A percentile compares a stretch with the other conserved stretches of the same genome.
Conservation (phyloP, 92 coral and sea anemone genomes). For the Porites evermanni region DNA sequence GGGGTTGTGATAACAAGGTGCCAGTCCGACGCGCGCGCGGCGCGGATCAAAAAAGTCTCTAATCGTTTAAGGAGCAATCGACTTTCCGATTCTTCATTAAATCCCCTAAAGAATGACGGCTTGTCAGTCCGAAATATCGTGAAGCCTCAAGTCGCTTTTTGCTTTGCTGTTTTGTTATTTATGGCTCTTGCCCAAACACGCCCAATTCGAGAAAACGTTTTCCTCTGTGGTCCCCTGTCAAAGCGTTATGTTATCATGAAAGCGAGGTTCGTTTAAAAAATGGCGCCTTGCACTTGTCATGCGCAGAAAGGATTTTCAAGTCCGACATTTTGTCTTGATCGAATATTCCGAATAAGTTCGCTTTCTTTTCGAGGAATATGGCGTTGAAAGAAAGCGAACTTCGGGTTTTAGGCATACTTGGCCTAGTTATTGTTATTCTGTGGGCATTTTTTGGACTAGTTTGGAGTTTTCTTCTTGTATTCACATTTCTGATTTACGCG, state of each 20-base stretch:
- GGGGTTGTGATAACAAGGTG: too few relatives aligned
- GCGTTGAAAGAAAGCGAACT: conserved; percentile 39
- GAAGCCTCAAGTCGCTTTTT: too few relatives aligned
- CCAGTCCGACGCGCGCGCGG: too few relatives aligned
- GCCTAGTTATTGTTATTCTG: conserved; percentile 21
- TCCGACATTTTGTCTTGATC: background rate
- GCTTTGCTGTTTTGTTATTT: too few relatives aligned
- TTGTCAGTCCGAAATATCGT: too few relatives aligned
- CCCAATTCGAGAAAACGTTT: background rate
- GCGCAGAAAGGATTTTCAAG: conserved; percentile 41
- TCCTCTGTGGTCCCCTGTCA: background rate
- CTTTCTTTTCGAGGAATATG: conserved; percentile 11
- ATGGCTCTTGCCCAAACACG: too few relatives aligned
- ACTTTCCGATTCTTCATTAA: too few relatives aligned
- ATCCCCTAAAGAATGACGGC: too few relatives aligned
- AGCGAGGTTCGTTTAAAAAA: conserved; percentile 42
- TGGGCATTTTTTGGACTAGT: conserved; percentile 52
- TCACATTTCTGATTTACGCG: conserved; percentile 45
- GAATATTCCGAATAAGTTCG: background rate
- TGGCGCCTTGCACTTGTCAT: conserved; percentile 45
- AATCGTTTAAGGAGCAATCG: too few relatives aligned
- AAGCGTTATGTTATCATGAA: conserved; percentile 9
- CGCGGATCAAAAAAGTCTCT: too few relatives aligned
- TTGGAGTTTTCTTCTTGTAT: conserved; percentile 53
- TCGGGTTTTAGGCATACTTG: conserved; percentile 33